Conservation (phyloP, 1,140 invertebrate species). For the Zaprionus nigranus region DNA sequence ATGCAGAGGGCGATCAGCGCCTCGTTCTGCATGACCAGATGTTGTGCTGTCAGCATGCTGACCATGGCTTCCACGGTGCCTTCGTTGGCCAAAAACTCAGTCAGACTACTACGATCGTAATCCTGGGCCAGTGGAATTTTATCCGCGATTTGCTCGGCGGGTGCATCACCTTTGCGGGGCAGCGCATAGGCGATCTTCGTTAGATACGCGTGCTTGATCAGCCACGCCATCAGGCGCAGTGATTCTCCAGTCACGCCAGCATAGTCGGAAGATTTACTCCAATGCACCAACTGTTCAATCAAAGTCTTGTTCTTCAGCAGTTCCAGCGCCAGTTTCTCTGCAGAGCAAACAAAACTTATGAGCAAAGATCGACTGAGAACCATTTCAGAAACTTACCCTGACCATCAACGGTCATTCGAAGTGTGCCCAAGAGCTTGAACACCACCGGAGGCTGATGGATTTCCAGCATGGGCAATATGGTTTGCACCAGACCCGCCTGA, state of each 20-base stretch:
- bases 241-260: slow-evolving; percentile 94
- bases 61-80: slow-evolving; percentile 90
- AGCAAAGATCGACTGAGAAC: neutral
- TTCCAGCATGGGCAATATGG: slow-evolving; percentile 89
- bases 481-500: slow-evolving; percentile 89
- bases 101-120: slow-evolving; percentile 86
- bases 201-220: slow-evolving; percentile 90
- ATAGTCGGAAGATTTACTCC: slow-evolving; percentile 92
- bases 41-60: slow-evolving; percentile 91
- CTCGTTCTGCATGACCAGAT: slow-evolving; percentile 95
- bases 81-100: slow-evolving; percentile 87
- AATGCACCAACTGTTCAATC: slow-evolving; percentile 88
- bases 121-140: slow-evolving; percentile 64
- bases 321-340: slow-evolving; percentile 76
- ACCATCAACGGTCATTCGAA: slow-evolving; percentile 93
- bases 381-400: slow-evolving; percentile 86
- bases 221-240: slow-evolving; percentile 91
- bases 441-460: slow-evolving; percentile 92
- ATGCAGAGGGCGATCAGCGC: slow-evolving; percentile 90
- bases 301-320: slow-evolving; percentile 77
- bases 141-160: slow-evolving; percentile 66
- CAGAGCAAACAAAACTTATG: slow-evolving; percentile 15
- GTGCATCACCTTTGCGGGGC: slow-evolving; percentile 78
- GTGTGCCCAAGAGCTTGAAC: slow-evolving; percentile 93
- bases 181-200: slow-evolving; percentile 77